These are phyloP conservation scores for Lumbricus terrestris DNA, from an alignment of 2,888 invertebrate species.

Conservation along the genomic window DNA sequence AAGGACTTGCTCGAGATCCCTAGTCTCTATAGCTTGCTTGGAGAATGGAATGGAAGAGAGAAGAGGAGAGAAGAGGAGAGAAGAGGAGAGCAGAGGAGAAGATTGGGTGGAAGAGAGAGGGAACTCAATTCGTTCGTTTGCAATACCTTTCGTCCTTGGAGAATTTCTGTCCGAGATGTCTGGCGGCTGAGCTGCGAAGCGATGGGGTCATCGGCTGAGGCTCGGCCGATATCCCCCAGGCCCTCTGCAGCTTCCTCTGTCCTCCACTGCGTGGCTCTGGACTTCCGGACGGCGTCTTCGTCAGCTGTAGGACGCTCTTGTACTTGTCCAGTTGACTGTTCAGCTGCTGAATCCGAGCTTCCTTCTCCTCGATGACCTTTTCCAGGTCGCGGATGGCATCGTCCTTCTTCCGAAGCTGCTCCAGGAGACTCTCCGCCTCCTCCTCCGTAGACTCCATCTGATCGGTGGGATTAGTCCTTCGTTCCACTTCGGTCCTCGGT, in stretches of 20 bases:
- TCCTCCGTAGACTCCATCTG: not conserved
- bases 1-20: no score
- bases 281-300: constrained; percentile 27
- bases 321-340: constrained; percentile 57
- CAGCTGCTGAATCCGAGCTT: constrained; percentile 51
- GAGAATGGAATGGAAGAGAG: not conserved
- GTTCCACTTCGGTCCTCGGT: no score
- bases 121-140: not conserved
- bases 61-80: not conserved
- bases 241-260: constrained; percentile 60
- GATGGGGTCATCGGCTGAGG: not conserved
- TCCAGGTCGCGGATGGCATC: constrained; percentile 77
- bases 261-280: constrained; percentile 48
- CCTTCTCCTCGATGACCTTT: constrained; percentile 61
- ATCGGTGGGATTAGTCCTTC: no score
- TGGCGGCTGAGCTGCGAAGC: not conserved
- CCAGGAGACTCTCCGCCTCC: constrained; percentile 44
- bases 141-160: not conserved
- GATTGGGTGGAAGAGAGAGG: not conserved
- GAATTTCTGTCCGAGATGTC: constrained; percentile 10
- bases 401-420: constrained; percentile 70
- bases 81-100: not conserved
- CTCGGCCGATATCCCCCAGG: constrained; percentile 27
- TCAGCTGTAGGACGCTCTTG: constrained; percentile 48
- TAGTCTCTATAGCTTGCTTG: not conserved